A percentile compares a stretch with the other conserved stretches of the same genome.
phyloP scores from a whole-genome alignment of 2,113 vertebrate species.

The Polyodon spathula region DNA sequence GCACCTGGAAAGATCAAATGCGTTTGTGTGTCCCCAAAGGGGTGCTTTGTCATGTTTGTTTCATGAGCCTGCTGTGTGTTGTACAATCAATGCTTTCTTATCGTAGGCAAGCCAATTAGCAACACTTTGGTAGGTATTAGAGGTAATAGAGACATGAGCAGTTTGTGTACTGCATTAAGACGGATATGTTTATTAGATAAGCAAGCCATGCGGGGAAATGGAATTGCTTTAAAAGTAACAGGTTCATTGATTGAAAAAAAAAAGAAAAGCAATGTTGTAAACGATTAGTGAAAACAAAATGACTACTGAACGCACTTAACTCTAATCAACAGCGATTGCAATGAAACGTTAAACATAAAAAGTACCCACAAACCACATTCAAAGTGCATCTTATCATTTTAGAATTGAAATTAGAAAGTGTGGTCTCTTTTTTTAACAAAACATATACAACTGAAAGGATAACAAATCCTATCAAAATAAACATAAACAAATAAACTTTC shows the following conservation, averaged over 20 bases:
- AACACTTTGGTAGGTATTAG: not conserved
- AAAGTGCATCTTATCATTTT: no score
- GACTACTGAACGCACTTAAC: not conserved
- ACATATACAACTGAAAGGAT: no score
- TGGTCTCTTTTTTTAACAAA: no score
- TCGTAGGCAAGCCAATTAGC: not conserved
- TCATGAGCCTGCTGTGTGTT: no score
- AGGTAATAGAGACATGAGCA: not conserved
- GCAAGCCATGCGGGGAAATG: not conserved
- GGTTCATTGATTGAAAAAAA: not conserved
- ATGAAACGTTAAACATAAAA: no score
- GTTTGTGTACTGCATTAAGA: not conserved
- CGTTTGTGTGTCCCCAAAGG: not conserved
- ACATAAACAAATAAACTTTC: no score
- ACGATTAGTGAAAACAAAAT: not conserved
- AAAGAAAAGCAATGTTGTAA: not conserved
- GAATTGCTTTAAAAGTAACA: not conserved
- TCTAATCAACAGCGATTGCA: no score
- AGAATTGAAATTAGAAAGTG: no score
- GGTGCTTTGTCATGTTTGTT: no score
- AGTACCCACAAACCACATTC: no score
- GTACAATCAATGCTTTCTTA: not conserved
- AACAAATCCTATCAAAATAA: no score
- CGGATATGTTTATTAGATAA: not conserved
- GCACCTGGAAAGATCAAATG: not conserved